These are phyloP conservation scores for Falco naumanni DNA, from an alignment of 2,797 vertebrate genomes.

Conservation along the genomic window DNA sequence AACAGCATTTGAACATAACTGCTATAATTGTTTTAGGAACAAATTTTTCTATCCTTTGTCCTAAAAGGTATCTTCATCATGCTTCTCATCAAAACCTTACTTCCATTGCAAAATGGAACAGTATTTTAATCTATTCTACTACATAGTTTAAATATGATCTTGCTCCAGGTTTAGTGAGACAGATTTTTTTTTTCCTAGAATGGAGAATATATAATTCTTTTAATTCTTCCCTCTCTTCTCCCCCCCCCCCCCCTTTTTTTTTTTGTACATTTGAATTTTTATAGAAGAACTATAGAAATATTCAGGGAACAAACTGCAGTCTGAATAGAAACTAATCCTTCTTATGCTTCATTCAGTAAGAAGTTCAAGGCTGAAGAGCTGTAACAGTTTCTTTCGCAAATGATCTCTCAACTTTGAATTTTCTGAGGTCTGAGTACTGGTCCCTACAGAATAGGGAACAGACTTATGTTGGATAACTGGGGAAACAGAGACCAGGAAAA, in stretches of 20 bases:
- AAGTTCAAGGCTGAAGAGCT: neutral
- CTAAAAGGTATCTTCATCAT: neutral
- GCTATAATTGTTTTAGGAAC: neutral
- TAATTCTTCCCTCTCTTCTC: neutral
- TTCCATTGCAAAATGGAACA: neutral
- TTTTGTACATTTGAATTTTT: neutral
- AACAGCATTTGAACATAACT: neutral
- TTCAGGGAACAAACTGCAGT: neutral
- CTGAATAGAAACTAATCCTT: neutral
- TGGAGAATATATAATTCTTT: neutral
- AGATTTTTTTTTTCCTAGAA: neutral
- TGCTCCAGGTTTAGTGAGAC: neutral
- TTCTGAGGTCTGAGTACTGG: neutral
- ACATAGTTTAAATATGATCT: neutral
- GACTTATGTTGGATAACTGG: neutral
- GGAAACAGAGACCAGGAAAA: neutral
- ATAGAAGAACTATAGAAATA: neutral
- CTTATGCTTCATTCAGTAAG: neutral
- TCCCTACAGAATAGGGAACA: neutral
- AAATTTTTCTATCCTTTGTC: neutral
- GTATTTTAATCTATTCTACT: neutral
- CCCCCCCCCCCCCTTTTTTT: too few species aligned
- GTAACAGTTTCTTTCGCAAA: neutral
- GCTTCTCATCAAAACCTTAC: neutral
- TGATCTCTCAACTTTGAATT: neutral